Base-by-base conservation (phyloP, 2,888 invertebrate species). In the Mactromeris polynyma region DNA sequence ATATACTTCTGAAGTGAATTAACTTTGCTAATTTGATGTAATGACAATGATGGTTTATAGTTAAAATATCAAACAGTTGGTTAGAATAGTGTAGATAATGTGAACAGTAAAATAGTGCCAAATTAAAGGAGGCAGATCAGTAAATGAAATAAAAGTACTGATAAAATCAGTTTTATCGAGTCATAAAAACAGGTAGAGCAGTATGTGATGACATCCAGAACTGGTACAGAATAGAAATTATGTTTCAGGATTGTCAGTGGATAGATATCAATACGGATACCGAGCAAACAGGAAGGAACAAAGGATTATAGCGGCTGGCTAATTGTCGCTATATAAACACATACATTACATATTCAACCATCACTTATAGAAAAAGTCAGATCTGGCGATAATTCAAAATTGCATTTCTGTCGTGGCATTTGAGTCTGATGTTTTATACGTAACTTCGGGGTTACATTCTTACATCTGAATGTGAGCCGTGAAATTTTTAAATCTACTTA, bases 161-260 rank as follows among this genome's bases (percentile, higher is more conserved):
- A 64, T 64, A 26, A 58, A 58, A 6, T 21, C 9, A 17, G 58
- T 82, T 64, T 64, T 82, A 82, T 82, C 58, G 21, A 33, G 46
- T 40, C 83, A 46, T 83, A 83, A 83, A 83, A 26, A 21, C 73
- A 69, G 36, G 31, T 6, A 83, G 26, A 58, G 26, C 21, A 19
- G 1, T 26, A 40, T 73, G 42, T 69, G 83, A 83, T 83, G 83
- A 73, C 69, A 83, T 46, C 46, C 77, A 42, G 73, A 83, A 36
- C 46, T 58, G 38, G 73, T 83, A n/a, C 58, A 26, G 26, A 64
- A 26, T n/a, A 64, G 9, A 64, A 64, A 64, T n/a, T 26, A 64
- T 64, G 26, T 64, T 64, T 11, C 26, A 26, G 58, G 58, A 64
- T 64, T 26, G 58, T 64, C 58, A 9, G 26, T 26, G 26, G 7